A percentile compares a stretch with the other conserved stretches of the same genome.
Evolutionary conservation across 92 coral and sea anemone genomes (phyloP).

Genomic region (Porites evermanni): DNA sequence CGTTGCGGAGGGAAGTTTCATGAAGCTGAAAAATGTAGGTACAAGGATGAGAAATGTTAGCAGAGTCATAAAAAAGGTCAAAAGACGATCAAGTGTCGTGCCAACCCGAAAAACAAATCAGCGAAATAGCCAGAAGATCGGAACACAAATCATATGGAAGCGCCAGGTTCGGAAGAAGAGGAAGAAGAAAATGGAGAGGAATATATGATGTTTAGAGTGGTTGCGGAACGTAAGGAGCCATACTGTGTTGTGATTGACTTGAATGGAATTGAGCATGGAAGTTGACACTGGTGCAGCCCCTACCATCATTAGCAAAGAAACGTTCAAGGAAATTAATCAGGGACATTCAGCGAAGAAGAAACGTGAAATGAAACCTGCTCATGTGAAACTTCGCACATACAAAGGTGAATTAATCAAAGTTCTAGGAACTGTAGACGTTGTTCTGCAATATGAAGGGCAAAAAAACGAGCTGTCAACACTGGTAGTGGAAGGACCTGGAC

Average conservation of each 20-base stretch:
- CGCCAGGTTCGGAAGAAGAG: constrained; percentile 12
- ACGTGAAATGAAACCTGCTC: constrained; percentile 6
- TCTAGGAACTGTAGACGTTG: constrained; percentile 46
- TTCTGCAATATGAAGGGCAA: constrained; percentile 35
- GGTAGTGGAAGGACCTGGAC: constrained; percentile 59
- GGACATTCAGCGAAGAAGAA: neutral
- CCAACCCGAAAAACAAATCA: neutral
- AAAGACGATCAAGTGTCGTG: constrained; percentile 6
- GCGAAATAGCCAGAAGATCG: neutral
- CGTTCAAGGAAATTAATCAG: constrained; percentile 3
- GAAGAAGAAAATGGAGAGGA: constrained; percentile 7
- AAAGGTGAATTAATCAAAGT: constrained; percentile 58
- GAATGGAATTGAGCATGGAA: constrained; percentile 12
- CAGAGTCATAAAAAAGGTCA: constrained; percentile 23
- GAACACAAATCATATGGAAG: constrained; percentile 17
- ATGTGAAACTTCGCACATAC: constrained; percentile 62
- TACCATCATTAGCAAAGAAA: constrained; percentile 27
- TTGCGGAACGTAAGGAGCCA: constrained; percentile 16
- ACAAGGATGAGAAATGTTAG: constrained; percentile 19
- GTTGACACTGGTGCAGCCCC: constrained; percentile 20
- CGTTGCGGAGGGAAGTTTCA: constrained; percentile 44
- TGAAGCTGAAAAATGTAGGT: constrained; percentile 29
- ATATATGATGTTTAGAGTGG: constrained; percentile 16
- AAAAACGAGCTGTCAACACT: constrained; percentile 28
- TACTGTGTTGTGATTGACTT: constrained; percentile 17